Conservation (phyloP, 2,797 vertebrate genomes). For the Vireo griseus region DNA sequence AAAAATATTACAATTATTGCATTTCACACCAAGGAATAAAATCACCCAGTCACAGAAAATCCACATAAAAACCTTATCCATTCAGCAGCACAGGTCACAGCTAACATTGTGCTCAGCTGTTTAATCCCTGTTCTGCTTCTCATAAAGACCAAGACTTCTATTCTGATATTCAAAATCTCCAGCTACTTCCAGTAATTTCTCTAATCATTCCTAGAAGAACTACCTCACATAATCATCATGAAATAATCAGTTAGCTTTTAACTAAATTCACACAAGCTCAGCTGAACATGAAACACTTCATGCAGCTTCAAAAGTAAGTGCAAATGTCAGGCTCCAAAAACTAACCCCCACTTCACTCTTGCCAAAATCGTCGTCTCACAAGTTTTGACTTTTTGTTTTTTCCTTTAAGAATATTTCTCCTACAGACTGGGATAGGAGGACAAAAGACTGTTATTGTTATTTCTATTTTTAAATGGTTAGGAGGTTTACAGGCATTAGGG, state of each 20-base stretch:
- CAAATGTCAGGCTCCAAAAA: background rate
- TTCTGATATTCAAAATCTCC: background rate
- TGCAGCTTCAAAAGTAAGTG: background rate
- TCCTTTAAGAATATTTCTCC: background rate
- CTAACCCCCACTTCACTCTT: background rate
- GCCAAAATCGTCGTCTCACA: background rate
- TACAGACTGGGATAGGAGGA: background rate
- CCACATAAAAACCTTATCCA: background rate
- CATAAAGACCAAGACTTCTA: background rate
- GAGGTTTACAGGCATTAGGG: conserved; percentile 30
- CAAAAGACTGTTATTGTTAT: conserved; percentile 10
- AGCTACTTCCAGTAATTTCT: background rate
- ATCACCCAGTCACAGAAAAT: background rate
- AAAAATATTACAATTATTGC: background rate
- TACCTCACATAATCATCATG: background rate
- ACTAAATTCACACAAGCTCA: background rate
- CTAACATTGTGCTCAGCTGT: background rate
- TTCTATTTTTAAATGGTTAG: conserved; percentile 57
- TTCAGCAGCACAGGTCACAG: background rate
- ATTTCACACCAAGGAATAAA: background rate
- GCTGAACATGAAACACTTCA: background rate
- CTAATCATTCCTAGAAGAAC: background rate
- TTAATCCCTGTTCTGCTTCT: background rate
- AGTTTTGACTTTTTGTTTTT: background rate
- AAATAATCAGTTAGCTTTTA: background rate